Percentiles rank a stretch among this genome's conserved stretches.
phyloP scores from a whole-genome alignment of 2,797 vertebrate genomes.

The Crax fasciolata region DNA sequence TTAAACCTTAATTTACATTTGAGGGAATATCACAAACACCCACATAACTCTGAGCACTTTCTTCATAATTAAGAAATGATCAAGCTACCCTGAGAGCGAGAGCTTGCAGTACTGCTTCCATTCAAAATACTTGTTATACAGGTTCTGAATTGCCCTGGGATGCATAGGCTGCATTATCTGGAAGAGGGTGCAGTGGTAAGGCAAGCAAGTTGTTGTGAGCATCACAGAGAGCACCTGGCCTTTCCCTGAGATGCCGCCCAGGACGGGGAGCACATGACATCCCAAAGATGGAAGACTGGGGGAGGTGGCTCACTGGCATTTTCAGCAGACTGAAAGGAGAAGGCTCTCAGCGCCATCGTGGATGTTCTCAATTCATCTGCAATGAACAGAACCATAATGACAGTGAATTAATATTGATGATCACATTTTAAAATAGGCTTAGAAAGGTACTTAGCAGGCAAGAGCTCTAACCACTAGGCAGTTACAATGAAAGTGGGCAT shows the following conservation, averaged over 20 bases:
- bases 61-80: conserved; percentile 2
- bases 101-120: background rate
- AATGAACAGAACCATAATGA: background rate
- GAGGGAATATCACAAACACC: conserved; percentile 1
- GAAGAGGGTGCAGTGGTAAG: conserved; percentile 19
- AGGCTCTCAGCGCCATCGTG: background rate
- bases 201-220: background rate
- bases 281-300: fast-evolving
- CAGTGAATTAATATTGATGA: background rate
- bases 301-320: background rate
- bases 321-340: background rate
- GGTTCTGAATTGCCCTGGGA: conserved; percentile 66
- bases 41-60: conserved; percentile 11
- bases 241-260: background rate
- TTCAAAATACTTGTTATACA: conserved; percentile 33
- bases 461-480: background rate
- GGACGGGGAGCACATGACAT: fast-evolving
- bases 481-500: background rate
- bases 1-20: conserved; percentile 51
- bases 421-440: background rate
- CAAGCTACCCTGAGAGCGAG: background rate
- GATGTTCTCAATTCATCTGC: background rate
- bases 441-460: background rate
- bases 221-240: background rate
- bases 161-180: background rate